These are phyloP conservation scores for Ips nitidus DNA, from an alignment of 1,140 invertebrate genomes.

Conservation along the genomic window DNA sequence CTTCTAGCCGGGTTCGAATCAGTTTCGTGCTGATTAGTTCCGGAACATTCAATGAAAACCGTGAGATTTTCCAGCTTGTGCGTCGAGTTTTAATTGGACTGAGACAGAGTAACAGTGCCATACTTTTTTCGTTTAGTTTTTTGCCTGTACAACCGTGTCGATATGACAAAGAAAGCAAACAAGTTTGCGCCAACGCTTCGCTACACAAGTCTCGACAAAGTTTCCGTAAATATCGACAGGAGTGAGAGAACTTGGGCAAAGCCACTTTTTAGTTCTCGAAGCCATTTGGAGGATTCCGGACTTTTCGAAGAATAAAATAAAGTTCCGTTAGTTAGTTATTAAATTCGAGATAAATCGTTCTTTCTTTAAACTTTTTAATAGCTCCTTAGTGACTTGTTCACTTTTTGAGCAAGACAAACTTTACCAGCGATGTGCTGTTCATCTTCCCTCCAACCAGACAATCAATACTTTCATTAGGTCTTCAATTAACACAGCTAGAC, in stretches of 20 bases:
- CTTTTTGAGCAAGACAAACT: too few relatives aligned
- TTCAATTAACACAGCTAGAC: too few relatives aligned
- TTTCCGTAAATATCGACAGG: background rate
- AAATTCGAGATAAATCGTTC: background rate
- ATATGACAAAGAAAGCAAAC: too few relatives aligned
- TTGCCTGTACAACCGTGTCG: too few relatives aligned
- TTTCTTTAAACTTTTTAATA: conserved; percentile 4
- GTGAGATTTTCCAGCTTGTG: conserved; percentile 2
- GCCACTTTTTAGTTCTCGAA: background rate
- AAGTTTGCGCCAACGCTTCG: background rate
- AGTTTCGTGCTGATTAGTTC: conserved; percentile 11
- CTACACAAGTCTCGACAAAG: background rate
- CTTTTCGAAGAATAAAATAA: conserved; percentile 1
- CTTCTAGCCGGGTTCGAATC: background rate
- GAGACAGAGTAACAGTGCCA: too few relatives aligned
- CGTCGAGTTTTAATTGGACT: background rate
- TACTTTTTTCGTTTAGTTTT: too few relatives aligned
- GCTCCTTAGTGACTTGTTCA: background rate
- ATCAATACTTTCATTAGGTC: too few relatives aligned
- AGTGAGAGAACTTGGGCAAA: background rate
- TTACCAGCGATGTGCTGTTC: too few relatives aligned
- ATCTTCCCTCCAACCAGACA: too few relatives aligned
- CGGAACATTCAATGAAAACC: conserved; percentile 1
- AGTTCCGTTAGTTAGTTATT: conserved; percentile 1
- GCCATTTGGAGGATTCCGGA: background rate